These are phyloP conservation scores for Clepsis dumicolana DNA, from an alignment of 2,888 invertebrate species.

Conservation along the genomic window DNA sequence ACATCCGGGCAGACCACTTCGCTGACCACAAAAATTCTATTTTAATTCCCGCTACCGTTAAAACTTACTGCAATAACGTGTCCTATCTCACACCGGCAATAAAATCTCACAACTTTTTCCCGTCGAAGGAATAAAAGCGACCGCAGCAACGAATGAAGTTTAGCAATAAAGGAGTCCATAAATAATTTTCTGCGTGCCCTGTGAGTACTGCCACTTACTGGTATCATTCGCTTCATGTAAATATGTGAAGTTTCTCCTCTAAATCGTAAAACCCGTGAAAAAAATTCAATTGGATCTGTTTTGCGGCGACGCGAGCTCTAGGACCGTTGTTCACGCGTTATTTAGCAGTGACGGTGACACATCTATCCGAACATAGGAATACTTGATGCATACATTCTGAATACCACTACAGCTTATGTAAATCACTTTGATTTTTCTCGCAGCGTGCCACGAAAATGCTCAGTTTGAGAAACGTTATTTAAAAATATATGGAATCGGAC, in stretches of 20 bases:
- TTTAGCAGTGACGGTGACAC: conserved; percentile 67
- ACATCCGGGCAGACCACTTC: conserved; percentile 55
- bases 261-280: conserved; percentile 54
- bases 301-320: conserved; percentile 18
- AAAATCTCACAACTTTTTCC: conserved; percentile 83
- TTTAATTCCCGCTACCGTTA: conserved; percentile 75
- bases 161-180: conserved; percentile 83
- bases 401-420: conserved; percentile 60
- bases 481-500: conserved; percentile 34
- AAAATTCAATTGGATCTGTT: conserved; percentile 49
- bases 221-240: conserved; percentile 62
- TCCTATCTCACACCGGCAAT: conserved; percentile 84
- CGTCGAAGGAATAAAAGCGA: conserved; percentile 82
- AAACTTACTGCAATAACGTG: conserved; percentile 84
- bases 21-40: conserved; percentile 77
- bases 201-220: conserved; percentile 75
- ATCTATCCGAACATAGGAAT: conserved; percentile 56
- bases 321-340: conserved; percentile 62
- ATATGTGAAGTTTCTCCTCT: conserved; percentile 58
- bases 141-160: conserved; percentile 85
- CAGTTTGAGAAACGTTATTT: conserved; percentile 41
- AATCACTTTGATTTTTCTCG: conserved; percentile 63
- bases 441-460: conserved; percentile 32
- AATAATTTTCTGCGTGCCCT: conserved; percentile 80
- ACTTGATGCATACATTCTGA: conserved; percentile 61